Conservation (phyloP, 1,140 invertebrate species). For the Penaeus japonicus region DNA sequence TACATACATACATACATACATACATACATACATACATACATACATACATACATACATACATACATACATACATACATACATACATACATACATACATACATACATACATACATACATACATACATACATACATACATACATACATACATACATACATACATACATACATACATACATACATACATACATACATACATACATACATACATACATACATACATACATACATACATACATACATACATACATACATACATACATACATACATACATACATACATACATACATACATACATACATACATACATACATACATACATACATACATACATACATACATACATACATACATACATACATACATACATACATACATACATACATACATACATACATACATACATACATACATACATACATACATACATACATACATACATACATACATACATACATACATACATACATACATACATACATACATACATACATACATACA, state of each 20-base stretch:
- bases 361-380: too few relatives aligned
- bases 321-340: neutral
- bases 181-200: neutral
- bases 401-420: too few relatives aligned
- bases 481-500: neutral
- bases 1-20: neutral
- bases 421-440: too few relatives aligned
- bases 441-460: too few relatives aligned
- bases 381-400: too few relatives aligned
- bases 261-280: neutral
- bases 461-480: too few relatives aligned
- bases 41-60: neutral
- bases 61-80: neutral
- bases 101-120: conserved; percentile 7
- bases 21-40: conserved; percentile 13
- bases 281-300: neutral
- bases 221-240: neutral
- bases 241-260: neutral
- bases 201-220: neutral
- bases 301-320: neutral
- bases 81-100: neutral
- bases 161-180: neutral
- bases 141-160: neutral
- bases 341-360: neutral
- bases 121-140: neutral